Evolutionary conservation across 2,113 vertebrate genomes (phyloP).

Genomic region (Notechis scutatus): DNA sequence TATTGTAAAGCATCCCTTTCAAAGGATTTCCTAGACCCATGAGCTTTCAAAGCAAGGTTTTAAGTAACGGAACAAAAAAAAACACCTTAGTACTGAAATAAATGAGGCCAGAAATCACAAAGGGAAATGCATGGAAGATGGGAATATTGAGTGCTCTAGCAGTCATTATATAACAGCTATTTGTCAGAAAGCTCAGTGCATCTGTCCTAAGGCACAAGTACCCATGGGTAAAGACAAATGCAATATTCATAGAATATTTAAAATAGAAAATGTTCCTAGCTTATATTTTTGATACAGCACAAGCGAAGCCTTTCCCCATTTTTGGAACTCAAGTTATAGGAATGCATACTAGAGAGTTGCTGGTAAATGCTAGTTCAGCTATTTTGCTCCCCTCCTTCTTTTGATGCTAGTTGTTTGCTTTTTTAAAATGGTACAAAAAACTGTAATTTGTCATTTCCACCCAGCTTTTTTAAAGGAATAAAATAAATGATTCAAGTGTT

Average conservation of each 20-base stretch:
- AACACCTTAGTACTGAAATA: not conserved
- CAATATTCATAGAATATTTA: not conserved
- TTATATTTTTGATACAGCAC: not conserved
- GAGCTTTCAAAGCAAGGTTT: not conserved
- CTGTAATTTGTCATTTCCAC: not conserved
- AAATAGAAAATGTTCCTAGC: not conserved
- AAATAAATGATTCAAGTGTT: not conserved
- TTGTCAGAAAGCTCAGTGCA: not conserved
- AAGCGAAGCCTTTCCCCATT: not conserved
- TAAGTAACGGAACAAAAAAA: not conserved
- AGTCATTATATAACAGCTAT: not conserved
- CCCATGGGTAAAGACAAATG: conserved; percentile 10
- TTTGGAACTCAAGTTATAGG: not conserved
- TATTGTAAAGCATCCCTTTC: not conserved
- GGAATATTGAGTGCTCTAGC: not conserved
- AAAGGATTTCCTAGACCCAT: not conserved
- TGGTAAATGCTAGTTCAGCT: not conserved
- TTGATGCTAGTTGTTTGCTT: not conserved
- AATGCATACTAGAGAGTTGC: not conserved
- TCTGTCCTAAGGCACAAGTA: not conserved
- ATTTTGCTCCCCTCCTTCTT: not conserved
- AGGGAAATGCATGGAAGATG: not conserved
- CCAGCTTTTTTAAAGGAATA: not conserved
- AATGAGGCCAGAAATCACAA: not conserved
- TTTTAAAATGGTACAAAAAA: not conserved